phyloP scores from a whole-genome alignment of 2,797 vertebrate species.

The Philypnodon macrostomus region DNA sequence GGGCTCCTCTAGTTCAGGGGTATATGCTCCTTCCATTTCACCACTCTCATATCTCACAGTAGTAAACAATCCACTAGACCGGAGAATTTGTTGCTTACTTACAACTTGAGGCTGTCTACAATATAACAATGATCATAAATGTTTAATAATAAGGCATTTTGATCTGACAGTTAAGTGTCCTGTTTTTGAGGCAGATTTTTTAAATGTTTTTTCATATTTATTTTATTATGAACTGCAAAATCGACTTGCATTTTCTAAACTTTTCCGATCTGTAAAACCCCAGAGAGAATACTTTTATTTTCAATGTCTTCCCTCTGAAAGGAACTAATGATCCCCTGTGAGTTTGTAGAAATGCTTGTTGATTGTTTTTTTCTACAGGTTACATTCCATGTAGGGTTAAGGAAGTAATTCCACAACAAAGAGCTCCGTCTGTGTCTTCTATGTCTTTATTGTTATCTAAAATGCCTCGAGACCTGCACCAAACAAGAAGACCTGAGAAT shows the following conservation, averaged over 20 bases:
- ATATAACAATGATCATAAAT: too few relatives aligned
- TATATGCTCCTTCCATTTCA: too few relatives aligned
- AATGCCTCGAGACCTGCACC: constrained; percentile 43
- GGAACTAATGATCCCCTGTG: constrained; percentile 11
- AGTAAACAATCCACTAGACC: too few relatives aligned
- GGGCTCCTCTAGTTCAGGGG: too few relatives aligned
- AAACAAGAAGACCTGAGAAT: constrained; percentile 28
- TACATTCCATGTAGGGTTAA: constrained; percentile 41
- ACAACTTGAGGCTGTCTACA: too few relatives aligned
- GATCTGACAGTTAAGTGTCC: too few relatives aligned
- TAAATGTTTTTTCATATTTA: too few relatives aligned
- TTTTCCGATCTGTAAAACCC: not conserved
- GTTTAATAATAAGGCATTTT: too few relatives aligned
- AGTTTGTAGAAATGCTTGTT: too few relatives aligned
- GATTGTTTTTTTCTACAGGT: constrained; percentile 13
- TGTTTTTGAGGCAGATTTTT: not conserved
- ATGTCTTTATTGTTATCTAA: constrained; percentile 39
- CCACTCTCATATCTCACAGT: too few relatives aligned
- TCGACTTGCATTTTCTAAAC: too few relatives aligned
- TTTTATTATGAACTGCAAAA: not conserved
- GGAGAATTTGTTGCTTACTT: too few relatives aligned
- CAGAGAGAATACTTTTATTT: not conserved
- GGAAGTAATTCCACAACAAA: constrained; percentile 44
- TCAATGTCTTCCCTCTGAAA: constrained; percentile 5
- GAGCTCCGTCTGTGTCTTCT: constrained; percentile 35